Conservation (phyloP, 2,797 vertebrate genomes). For the Acanthurus tractus region DNA sequence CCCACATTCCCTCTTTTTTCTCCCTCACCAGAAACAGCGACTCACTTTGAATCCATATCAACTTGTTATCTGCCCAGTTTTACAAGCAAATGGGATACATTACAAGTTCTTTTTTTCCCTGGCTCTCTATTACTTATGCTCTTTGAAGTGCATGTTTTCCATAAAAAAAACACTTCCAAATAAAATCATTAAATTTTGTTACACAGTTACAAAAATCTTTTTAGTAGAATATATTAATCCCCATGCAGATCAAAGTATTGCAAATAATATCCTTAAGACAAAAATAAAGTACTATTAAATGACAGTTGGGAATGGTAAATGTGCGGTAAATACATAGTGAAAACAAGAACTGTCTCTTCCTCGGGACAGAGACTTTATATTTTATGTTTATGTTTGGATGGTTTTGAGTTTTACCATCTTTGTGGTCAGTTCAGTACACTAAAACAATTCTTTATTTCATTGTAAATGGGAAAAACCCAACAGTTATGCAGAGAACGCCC, state of each 20-base stretch:
- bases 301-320: background rate
- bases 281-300: background rate
- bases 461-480: background rate
- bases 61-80: slow-evolving; percentile 62
- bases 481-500: background rate
- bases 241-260: slow-evolving; percentile 12
- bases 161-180: slow-evolving; percentile 33
- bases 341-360: too few relatives aligned
- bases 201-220: slow-evolving; percentile 15
- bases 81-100: slow-evolving; percentile 63
- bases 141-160: slow-evolving; percentile 66
- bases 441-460: background rate
- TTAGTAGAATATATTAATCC: slow-evolving; percentile 9
- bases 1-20: slow-evolving; percentile 45
- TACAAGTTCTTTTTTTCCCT: slow-evolving; percentile 26
- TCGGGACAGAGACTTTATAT: too few relatives aligned
- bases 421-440: background rate
- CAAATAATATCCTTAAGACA: background rate
- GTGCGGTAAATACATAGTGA: too few relatives aligned
- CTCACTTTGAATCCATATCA: slow-evolving; percentile 65
- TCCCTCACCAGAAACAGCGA: slow-evolving; percentile 45
- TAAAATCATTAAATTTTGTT: slow-evolving; percentile 49
- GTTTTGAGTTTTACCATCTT: background rate
- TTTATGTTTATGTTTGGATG: background rate
- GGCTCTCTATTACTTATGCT: slow-evolving; percentile 59